Evolutionary conservation across 2,797 vertebrate species (phyloP).

Genomic region (Odontamblyopus lacepedii): DNA sequence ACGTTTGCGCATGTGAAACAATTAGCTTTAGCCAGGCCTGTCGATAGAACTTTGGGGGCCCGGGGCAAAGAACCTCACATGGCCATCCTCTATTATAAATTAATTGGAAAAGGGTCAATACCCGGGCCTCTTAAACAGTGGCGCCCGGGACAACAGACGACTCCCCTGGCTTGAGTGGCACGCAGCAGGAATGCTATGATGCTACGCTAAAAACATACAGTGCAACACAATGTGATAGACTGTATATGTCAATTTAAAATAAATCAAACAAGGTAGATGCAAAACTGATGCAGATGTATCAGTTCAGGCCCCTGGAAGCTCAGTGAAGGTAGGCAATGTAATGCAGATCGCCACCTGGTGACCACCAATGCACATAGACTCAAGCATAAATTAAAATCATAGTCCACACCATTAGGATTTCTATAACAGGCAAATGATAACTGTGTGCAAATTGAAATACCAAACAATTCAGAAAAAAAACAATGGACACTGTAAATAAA

Average conservation of each 20-base stretch:
- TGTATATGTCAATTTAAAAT: constrained; percentile 13
- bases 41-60: too few species aligned
- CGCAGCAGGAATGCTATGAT: constrained; percentile 1
- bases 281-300: constrained; percentile 38
- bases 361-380: constrained; percentile 52
- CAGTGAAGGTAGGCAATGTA: constrained; percentile 63
- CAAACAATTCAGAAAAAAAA: neutral
- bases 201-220: neutral
- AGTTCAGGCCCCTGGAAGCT: constrained; percentile 86
- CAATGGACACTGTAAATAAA: neutral
- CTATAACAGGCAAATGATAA: constrained; percentile 18
- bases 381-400: constrained; percentile 41
- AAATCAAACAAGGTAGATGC: constrained; percentile 14
- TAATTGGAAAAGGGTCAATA: too few species aligned
- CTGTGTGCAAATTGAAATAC: constrained; percentile 19
- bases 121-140: too few species aligned
- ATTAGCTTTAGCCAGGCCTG: constrained; percentile 1
- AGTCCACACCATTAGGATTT: constrained; percentile 30
- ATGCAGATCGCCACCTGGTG: constrained; percentile 56
- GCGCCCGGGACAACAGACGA: too few species aligned
- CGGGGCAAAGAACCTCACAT: too few species aligned
- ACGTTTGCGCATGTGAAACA: constrained; percentile 4
- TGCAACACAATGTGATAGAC: neutral
- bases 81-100: too few species aligned
- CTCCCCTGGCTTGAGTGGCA: neutral